Evolutionary conservation across 2,113 vertebrate genomes (phyloP).

Genomic region (Struthio camelus): DNA sequence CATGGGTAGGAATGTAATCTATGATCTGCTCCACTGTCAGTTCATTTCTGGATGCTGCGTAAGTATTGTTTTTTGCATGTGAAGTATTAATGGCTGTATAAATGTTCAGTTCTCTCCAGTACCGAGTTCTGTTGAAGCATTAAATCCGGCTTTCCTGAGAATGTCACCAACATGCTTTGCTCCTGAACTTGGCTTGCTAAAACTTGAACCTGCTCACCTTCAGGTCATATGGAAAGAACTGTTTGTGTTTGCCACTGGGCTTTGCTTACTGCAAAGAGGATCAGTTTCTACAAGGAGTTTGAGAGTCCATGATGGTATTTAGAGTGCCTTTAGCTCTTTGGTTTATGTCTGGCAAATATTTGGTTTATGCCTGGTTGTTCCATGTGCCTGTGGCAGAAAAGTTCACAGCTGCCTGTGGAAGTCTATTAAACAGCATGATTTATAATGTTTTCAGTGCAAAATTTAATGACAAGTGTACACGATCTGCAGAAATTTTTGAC

Average conservation of each 20-base stretch:
- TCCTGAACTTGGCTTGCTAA: neutral
- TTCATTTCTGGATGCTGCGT: constrained; percentile 13
- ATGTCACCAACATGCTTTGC: neutral
- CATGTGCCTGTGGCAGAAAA: constrained; percentile 18
- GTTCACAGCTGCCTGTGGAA: constrained; percentile 5
- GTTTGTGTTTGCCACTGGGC: neutral
- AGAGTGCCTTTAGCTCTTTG: constrained; percentile 5
- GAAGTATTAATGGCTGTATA: neutral
- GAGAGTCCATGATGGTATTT: constrained; percentile 1
- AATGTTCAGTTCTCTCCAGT: neutral
- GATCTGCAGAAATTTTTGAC: constrained; percentile 41
- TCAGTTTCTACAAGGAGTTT: neutral
- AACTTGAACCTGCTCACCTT: constrained; percentile 12
- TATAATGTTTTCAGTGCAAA: constrained; percentile 12
- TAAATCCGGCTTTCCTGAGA: neutral
- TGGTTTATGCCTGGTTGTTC: neutral
- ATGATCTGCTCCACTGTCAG: neutral
- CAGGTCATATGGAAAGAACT: neutral
- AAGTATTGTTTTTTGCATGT: neutral
- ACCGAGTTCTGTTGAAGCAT: neutral
- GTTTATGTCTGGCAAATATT: neutral
- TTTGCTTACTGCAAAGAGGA: neutral
- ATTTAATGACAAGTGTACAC: constrained; percentile 27
- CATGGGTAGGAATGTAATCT: neutral
- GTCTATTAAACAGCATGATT: constrained; percentile 17